Percentiles rank a stretch among this genome's conserved stretches.
phyloP scores from a whole-genome alignment of 1,140 invertebrate species.

The Drosophila lacteicornis region DNA sequence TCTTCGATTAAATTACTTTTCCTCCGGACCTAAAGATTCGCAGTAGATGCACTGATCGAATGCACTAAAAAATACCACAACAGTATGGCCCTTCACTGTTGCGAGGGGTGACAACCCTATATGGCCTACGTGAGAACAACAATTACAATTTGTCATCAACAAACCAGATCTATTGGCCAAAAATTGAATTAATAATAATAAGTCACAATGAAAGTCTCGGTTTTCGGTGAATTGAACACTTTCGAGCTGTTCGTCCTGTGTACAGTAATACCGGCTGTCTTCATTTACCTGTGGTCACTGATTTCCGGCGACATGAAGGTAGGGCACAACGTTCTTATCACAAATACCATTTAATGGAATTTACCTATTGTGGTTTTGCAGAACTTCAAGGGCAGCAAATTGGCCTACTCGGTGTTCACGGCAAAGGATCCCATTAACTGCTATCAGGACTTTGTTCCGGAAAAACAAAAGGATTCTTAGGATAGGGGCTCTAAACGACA shows the following conservation, averaged over 20 bases:
- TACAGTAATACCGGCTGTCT: constrained; percentile 65
- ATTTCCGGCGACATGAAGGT: constrained; percentile 76
- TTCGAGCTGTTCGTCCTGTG: constrained; percentile 58
- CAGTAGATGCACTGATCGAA: neutral
- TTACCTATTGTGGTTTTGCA: constrained; percentile 22
- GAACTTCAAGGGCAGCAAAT: constrained; percentile 66
- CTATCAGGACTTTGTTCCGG: constrained; percentile 63
- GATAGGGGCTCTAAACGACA: neutral
- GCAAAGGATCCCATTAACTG: constrained; percentile 78
- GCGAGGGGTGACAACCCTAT: constrained; percentile 15
- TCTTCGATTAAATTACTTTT: constrained; percentile 42
- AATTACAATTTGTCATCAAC: constrained; percentile 59
- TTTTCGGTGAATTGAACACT: constrained; percentile 67
- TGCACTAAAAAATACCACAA: constrained; percentile 37
- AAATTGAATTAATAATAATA: constrained; percentile 4
- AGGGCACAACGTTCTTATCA: neutral
- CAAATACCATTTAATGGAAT: constrained; percentile 3
- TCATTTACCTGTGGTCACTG: constrained; percentile 67
- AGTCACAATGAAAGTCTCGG: constrained; percentile 58
- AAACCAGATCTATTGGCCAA: constrained; percentile 1
- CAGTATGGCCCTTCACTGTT: neutral
- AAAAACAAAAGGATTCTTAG: constrained; percentile 53
- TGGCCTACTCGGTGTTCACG: constrained; percentile 53
- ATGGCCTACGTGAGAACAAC: constrained; percentile 52
- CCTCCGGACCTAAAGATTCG: constrained; percentile 22